Base-by-base conservation (phyloP, 2,797 vertebrate genomes). In the Meriones psammophilus region DNA sequence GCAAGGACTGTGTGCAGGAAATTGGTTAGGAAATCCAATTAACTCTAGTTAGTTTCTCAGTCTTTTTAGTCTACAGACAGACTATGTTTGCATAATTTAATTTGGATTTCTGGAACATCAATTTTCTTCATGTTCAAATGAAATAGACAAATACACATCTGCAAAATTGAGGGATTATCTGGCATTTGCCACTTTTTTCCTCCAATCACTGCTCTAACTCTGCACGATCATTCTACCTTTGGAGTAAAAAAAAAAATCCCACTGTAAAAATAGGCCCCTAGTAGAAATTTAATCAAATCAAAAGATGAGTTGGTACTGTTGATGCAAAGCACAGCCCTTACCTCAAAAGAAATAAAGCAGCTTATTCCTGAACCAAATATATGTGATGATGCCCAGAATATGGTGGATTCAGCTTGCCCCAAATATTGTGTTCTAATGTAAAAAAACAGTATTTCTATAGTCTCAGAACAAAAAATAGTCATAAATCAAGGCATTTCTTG, bases 21-120 rank as follows among this genome's bases (percentile, higher is more conserved):
- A 92, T 89, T 73, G 33, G 14, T 71, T 94, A 83, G 94, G 76
- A 94, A 93, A 90, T 90, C 85, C 56, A 94, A 64, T 92, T 93
- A 73, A 89, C 74, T 94, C 89, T 71, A 84, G 42, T 73, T 90
- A 46, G n/a, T 30, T 81, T 90, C 85, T 86, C 20, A 17, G 58
- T 74, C 60, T 76, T 77, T 89, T 88, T 78, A 74, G 36, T 79
- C 76, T 68, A 68, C 8, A 24, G 89, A 74, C 50, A 96, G 62
- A 81, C 28, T 18, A 14, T 71, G 26, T 93, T 88, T 95, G 54
- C 26, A 85, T 69, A 93, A 96, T 93, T 96, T 94, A 95, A 93
- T 93, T 95, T 95, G 39, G 56, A 89, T 94, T 97, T 90, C 69
- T 15, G 71, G 60, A 92, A 79, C 28, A 91, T 66, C 54, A 64